These are phyloP conservation scores for Chouioia cunea DNA, from an alignment of 2,888 invertebrate species.

Conservation along the genomic window DNA sequence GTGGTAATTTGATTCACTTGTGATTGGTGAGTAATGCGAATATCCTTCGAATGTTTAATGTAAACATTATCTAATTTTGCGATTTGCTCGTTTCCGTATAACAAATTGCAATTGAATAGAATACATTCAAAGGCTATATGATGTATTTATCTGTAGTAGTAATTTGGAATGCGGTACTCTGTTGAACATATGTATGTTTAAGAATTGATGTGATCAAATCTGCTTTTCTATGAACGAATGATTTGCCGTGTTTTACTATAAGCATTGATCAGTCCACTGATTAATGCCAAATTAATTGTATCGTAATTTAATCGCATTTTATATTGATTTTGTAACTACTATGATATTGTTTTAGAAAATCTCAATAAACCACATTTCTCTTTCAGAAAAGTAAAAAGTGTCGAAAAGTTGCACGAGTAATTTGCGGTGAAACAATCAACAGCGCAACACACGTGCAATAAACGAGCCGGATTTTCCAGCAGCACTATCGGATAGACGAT, in stretches of 20 bases:
- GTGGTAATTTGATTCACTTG: constrained; percentile 1
- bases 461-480: too few relatives aligned
- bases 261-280: too few relatives aligned
- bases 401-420: not conserved
- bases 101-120: constrained; percentile 15
- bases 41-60: not conserved
- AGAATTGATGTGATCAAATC: too few relatives aligned
- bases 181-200: too few relatives aligned
- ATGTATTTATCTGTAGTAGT: constrained; percentile 1
- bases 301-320: too few relatives aligned
- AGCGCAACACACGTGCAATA: not conserved
- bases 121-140: not conserved
- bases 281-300: too few relatives aligned
- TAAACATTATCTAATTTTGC: constrained; percentile 5
- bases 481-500: too few relatives aligned
- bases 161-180: too few relatives aligned
- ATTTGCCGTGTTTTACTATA: too few relatives aligned
- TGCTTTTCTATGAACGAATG: too few relatives aligned
- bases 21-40: not conserved
- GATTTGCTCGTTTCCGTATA: constrained; percentile 6
- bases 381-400: constrained; percentile 9
- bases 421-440: constrained; percentile 18
- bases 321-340: too few relatives aligned
- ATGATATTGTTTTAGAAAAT: too few relatives aligned
- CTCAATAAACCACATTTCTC: not conserved